Conservation (phyloP, 2,797 vertebrate species). For the Microchirus variegatus region DNA sequence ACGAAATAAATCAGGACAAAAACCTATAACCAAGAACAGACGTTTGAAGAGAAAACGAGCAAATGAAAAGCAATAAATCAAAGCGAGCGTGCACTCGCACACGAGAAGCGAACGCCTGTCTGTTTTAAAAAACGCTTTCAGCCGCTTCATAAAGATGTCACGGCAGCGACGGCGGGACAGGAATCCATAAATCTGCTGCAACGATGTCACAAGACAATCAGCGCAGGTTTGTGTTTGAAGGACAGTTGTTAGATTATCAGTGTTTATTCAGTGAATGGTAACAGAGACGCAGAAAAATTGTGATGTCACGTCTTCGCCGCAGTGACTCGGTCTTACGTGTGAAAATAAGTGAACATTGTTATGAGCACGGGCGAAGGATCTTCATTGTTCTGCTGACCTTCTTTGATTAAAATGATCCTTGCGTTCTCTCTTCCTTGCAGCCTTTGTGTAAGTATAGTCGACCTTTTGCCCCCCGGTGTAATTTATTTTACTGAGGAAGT, state of each 20-base stretch:
- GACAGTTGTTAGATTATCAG: conserved; percentile 1
- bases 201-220: neutral
- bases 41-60: too few species aligned
- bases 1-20: neutral
- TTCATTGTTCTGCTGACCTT: conserved; percentile 49
- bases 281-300: conserved; percentile 12
- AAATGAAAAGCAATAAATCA: neutral
- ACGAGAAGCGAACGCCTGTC: neutral
- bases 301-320: conserved; percentile 11
- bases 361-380: conserved; percentile 21
- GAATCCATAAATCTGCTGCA: neutral
- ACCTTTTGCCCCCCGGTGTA: conserved; percentile 27
- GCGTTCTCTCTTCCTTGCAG: conserved; percentile 12
- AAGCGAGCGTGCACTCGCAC: neutral
- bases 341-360: conserved; percentile 39
- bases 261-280: neutral
- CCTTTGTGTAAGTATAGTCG: conserved; percentile 30
- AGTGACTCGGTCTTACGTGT: conserved; percentile 14
- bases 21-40: neutral
- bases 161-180: neutral
- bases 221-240: neutral
- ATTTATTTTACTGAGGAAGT: neutral
- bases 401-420: conserved; percentile 24
- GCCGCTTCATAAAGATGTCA: neutral
- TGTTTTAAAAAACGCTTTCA: neutral